Conservation (phyloP, 2,113 vertebrate species). For the human region DNA sequence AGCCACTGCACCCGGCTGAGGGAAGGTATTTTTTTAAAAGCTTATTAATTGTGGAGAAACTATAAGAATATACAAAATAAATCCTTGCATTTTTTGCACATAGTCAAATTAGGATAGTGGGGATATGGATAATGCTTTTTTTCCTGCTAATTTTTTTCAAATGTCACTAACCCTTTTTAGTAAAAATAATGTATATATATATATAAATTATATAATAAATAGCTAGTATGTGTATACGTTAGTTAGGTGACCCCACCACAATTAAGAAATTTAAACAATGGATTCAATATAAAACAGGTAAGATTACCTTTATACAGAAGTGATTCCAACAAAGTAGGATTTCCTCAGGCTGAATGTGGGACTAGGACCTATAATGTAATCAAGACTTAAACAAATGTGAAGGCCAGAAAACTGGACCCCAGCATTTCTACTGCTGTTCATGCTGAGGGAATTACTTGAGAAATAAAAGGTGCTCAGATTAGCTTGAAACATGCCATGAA, state of each 20-base stretch:
- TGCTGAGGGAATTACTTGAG: not conserved
- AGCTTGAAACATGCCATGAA: not conserved
- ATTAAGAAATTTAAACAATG: not conserved
- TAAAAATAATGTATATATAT: not conserved
- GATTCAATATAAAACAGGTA: not conserved
- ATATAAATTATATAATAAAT: not conserved
- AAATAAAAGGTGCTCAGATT: not conserved
- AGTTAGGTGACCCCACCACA: not conserved
- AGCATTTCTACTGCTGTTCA: not conserved
- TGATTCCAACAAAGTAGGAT: not conserved
- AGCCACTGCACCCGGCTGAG: too few relatives aligned
- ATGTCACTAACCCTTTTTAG: not conserved
- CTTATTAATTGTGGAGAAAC: not conserved
- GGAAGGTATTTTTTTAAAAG: not conserved
- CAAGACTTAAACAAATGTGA: not conserved
- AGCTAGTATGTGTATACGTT: not conserved
- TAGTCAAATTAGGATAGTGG: not conserved
- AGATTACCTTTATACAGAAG: not conserved
- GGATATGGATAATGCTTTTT: not conserved
- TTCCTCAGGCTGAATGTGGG: not conserved
- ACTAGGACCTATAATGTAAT: not conserved
- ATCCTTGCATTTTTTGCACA: not conserved
- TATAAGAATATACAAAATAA: not conserved
- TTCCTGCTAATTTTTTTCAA: not conserved
- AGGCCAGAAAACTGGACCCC: not conserved